These are phyloP conservation scores for Petaurus breviceps DNA, from an alignment of 2,113 vertebrate species.

Conservation along the genomic window DNA sequence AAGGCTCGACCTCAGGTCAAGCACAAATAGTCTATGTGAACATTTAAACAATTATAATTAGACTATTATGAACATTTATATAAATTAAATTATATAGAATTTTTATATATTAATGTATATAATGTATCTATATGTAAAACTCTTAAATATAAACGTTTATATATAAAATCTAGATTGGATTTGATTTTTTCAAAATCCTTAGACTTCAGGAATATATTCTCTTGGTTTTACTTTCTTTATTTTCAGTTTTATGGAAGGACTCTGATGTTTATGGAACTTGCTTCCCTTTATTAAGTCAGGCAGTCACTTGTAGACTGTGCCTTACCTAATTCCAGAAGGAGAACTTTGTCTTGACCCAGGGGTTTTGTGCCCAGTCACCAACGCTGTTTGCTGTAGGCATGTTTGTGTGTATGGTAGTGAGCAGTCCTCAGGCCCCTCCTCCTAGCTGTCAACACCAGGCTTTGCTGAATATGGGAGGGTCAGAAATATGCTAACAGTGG, in stretches of 20 bases:
- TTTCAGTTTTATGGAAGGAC: not conserved
- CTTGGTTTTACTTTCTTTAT: not conserved
- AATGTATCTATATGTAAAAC: not conserved
- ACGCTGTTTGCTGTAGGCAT: too few relatives aligned
- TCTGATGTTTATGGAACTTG: not conserved
- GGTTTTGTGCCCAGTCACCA: constrained; percentile 12
- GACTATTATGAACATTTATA: not conserved
- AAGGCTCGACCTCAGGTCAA: not conserved
- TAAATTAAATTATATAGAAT: not conserved
- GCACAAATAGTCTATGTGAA: not conserved
- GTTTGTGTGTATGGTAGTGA: not conserved
- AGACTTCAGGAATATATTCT: not conserved
- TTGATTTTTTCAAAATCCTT: not conserved
- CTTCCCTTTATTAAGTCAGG: not conserved
- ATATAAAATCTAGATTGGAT: not conserved
- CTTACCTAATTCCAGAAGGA: not conserved
- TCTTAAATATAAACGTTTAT: not conserved
- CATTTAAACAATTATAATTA: not conserved
- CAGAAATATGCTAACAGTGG: not conserved
- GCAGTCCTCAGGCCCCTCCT: not conserved
- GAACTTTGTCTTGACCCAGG: constrained; percentile 2
- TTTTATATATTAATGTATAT: not conserved
- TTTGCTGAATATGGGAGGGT: not conserved
- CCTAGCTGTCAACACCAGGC: not conserved
- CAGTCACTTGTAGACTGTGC: not conserved